A percentile compares a stretch with the other conserved stretches of the same genome.
Evolutionary conservation across 1,140 invertebrate species (phyloP).

Genomic region (Apis laboriosa): DNA sequence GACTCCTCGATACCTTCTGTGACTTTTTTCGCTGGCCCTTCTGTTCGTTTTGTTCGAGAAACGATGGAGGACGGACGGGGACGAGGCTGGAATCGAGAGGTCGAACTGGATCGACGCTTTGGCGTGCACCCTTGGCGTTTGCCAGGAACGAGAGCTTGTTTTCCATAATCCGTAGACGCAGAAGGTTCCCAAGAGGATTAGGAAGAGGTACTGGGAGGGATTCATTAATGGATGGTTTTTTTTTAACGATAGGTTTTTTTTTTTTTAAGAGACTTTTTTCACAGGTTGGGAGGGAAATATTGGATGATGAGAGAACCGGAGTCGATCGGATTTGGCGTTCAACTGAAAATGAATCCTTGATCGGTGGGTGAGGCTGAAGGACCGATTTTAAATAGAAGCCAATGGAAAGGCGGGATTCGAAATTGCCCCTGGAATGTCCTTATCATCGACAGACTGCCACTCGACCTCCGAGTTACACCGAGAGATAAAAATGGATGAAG

Average conservation of each 20-base stretch:
- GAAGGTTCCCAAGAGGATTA: slow-evolving; percentile 53
- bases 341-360: slow-evolving; percentile 43
- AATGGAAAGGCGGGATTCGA: slow-evolving; percentile 62
- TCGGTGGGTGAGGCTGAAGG: slow-evolving; percentile 51
- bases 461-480: slow-evolving; percentile 61
- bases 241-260: neutral
- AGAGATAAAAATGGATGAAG: neutral
- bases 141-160: slow-evolving; percentile 59
- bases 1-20: slow-evolving; percentile 61
- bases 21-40: slow-evolving; percentile 35
- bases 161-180: slow-evolving; percentile 70
- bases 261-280: too few relatives aligned
- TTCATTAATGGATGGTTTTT: slow-evolving; percentile 3
- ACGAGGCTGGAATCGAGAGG: slow-evolving; percentile 68
- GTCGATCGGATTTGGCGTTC: slow-evolving; percentile 22
- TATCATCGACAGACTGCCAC: slow-evolving; percentile 69
- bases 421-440: slow-evolving; percentile 70
- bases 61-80: slow-evolving; percentile 22
- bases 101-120: slow-evolving; percentile 75
- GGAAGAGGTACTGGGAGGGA: slow-evolving; percentile 26
- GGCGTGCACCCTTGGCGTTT: slow-evolving; percentile 65
- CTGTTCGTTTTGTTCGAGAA: slow-evolving; percentile 30
- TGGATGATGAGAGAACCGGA: slow-evolving; percentile 24
- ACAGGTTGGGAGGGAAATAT: neutral
- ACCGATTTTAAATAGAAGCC: slow-evolving; percentile 72